These are phyloP conservation scores for Agapostemon virescens DNA, from an alignment of 2,888 invertebrate genomes.

Conservation along the genomic window DNA sequence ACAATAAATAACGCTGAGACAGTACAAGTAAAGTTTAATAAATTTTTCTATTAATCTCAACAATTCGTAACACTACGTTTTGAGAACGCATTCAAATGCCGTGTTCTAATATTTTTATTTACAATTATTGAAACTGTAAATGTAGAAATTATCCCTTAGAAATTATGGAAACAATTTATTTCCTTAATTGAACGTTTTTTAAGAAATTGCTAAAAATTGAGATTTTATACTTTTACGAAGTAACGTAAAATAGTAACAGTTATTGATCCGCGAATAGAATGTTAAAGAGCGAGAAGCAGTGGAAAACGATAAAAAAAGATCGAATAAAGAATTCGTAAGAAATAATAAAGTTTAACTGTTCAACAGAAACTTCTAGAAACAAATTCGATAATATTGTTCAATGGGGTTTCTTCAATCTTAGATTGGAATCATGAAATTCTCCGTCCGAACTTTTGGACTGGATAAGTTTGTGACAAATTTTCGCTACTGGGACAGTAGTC, in stretches of 20 bases:
- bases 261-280: too few relatives aligned
- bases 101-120: too few relatives aligned
- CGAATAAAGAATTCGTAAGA: neutral
- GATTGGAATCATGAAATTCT: slow-evolving; percentile 9
- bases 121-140: too few relatives aligned
- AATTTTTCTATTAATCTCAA: neutral
- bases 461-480: slow-evolving; percentile 10
- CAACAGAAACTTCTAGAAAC: neutral
- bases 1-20: neutral
- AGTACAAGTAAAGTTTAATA: neutral
- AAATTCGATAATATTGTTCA: neutral
- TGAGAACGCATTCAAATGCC: too few relatives aligned
- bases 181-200: too few relatives aligned
- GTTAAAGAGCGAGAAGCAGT: neutral
- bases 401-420: neutral
- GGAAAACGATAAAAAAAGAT: neutral
- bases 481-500: slow-evolving; percentile 6
- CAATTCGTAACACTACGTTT: too few relatives aligned
- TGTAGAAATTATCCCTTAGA: too few relatives aligned
- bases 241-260: too few relatives aligned
- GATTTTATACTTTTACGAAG: too few relatives aligned
- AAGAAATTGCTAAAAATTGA: too few relatives aligned
- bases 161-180: too few relatives aligned
- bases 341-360: neutral
- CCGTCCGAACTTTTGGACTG: neutral